Percentiles rank a stretch among this genome's conserved stretches.
Evolutionary conservation across 1,140 invertebrate species (phyloP).

Genomic region (Mya arenaria): DNA sequence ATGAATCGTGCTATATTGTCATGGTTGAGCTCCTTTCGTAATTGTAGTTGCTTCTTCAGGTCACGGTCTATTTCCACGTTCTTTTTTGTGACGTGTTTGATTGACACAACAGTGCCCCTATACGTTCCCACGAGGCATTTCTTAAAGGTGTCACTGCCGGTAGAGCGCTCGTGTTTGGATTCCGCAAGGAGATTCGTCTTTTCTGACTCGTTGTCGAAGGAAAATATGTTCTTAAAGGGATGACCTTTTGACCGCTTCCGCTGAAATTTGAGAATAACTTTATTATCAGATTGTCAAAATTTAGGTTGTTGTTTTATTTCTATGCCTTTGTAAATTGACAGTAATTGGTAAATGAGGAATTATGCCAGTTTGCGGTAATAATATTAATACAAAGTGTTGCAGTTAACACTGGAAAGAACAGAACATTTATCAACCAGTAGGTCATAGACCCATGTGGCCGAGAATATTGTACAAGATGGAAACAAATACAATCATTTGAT

Average conservation of each 20-base stretch:
- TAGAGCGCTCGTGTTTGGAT: conserved; percentile 70
- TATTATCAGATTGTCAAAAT: too few relatives aligned
- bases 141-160: conserved; percentile 82
- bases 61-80: conserved; percentile 94
- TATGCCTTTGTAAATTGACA: too few relatives aligned
- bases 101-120: conserved; percentile 73
- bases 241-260: conserved; percentile 24
- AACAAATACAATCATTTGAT: too few relatives aligned
- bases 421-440: too few relatives aligned
- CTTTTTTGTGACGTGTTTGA: conserved; percentile 88
- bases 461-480: too few relatives aligned
- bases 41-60: conserved; percentile 89
- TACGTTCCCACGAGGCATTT: conserved; percentile 92
- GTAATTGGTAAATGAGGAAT: too few relatives aligned
- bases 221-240: conserved; percentile 54
- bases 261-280: too few relatives aligned
- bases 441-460: too few relatives aligned
- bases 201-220: conserved; percentile 48
- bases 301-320: too few relatives aligned
- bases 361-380: too few relatives aligned
- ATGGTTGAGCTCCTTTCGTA: conserved; percentile 93
- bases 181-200: conserved; percentile 58
- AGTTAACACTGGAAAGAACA: too few relatives aligned
- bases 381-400: too few relatives aligned
- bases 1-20: conserved; percentile 99